A percentile compares a stretch with the other conserved stretches of the same genome.
Conservation (phyloP, 2,113 vertebrate species). For the Balaeniceps rex region DNA sequence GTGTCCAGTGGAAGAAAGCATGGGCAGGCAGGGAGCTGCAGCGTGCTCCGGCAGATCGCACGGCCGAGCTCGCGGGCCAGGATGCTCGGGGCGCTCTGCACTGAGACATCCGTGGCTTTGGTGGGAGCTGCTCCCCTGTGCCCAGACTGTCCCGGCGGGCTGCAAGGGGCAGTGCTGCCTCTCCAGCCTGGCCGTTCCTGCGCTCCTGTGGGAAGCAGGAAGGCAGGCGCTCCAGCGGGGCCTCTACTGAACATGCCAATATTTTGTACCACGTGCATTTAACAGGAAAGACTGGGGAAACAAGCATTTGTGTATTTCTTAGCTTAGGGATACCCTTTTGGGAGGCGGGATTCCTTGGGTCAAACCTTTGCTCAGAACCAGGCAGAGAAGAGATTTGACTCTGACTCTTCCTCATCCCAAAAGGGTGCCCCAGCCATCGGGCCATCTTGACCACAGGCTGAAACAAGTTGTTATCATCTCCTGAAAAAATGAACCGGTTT, state of each 20-base stretch:
- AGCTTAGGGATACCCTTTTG: not conserved
- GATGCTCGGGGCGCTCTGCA: rapidly evolving
- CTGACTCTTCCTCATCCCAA: not conserved
- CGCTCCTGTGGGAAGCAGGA: rapidly evolving
- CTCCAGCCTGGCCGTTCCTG: not conserved
- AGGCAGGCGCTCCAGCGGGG: rapidly evolving
- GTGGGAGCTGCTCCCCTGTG: not conserved
- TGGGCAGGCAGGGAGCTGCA: not conserved
- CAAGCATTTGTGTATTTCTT: not conserved
- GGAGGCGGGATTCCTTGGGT: not conserved
- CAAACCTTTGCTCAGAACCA: not conserved
- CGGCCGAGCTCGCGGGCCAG: rapidly evolving
- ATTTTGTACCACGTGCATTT: not conserved
- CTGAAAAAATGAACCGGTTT: not conserved
- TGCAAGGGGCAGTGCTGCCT: not conserved
- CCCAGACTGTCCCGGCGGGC: not conserved
- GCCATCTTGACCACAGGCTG: not conserved
- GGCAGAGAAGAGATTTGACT: not conserved
- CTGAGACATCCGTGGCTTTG: rapidly evolving
- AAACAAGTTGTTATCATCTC: not conserved
- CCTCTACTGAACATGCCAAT: not conserved
- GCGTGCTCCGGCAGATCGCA: rapidly evolving
- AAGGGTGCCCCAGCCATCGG: not conserved
- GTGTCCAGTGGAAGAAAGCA: not conserved
- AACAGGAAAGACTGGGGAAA: not conserved